Percentiles rank a stretch among this genome's conserved stretches.
Evolutionary conservation across 2,888 invertebrate species (phyloP).

Genomic region (Acheta domesticus): DNA sequence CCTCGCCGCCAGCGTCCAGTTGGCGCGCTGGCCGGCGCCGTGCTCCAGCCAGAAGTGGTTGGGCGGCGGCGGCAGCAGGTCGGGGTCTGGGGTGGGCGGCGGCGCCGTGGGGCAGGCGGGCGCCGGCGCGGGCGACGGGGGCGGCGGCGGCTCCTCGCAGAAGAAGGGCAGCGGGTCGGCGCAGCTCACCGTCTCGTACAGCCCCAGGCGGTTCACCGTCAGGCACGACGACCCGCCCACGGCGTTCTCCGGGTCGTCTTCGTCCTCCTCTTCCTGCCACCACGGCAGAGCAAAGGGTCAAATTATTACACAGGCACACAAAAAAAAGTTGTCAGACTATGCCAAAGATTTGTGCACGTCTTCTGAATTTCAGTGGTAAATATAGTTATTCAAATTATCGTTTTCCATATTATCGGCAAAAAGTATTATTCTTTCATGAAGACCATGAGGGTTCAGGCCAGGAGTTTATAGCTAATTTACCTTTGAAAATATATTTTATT

Average conservation of each 20-base stretch:
- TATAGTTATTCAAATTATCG: too few relatives aligned
- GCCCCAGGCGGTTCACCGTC: neutral
- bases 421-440: too few relatives aligned
- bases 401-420: too few relatives aligned
- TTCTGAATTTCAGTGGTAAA: too few relatives aligned
- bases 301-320: too few relatives aligned
- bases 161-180: neutral
- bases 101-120: neutral
- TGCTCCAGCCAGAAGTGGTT: neutral
- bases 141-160: neutral
- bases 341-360: too few relatives aligned
- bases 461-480: too few relatives aligned
- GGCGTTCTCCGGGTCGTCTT: neutral
- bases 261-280: neutral
- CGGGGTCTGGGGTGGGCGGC: neutral
- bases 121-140: neutral
- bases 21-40: neutral
- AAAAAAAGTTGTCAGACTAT: too few relatives aligned
- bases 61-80: neutral
- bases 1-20: neutral
- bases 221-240: neutral
- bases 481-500: too few relatives aligned
- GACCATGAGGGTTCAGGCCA: too few relatives aligned
- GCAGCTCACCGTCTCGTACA: slow-evolving; percentile 1
- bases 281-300: too few relatives aligned